Conservation (phyloP, 2,797 vertebrate species). For the Moxostoma hubbsi region DNA sequence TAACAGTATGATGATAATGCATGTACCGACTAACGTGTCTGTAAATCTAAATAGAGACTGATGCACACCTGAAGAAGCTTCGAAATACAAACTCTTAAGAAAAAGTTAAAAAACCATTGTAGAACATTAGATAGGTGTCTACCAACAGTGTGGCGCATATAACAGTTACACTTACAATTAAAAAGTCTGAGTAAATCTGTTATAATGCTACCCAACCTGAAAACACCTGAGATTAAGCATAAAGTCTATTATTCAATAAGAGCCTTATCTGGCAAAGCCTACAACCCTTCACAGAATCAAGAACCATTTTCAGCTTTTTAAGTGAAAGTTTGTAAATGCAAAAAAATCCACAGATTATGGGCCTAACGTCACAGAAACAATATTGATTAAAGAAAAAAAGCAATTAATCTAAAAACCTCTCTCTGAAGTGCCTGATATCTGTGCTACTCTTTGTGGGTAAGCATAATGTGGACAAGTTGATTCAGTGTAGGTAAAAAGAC, state of each 20-base stretch:
- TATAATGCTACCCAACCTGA: slow-evolving; percentile 55
- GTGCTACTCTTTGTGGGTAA: slow-evolving; percentile 25
- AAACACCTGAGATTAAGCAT: slow-evolving; percentile 58
- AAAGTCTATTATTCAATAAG: slow-evolving; percentile 61
- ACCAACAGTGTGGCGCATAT: slow-evolving; percentile 19
- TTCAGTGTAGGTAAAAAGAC: slow-evolving; percentile 23
- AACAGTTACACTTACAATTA: slow-evolving; percentile 30
- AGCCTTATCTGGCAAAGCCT: slow-evolving; percentile 59
- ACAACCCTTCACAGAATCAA: slow-evolving; percentile 27
- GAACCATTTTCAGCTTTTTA: slow-evolving; percentile 2
- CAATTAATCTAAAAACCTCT: not conserved
- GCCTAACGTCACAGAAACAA: not conserved
- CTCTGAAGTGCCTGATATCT: slow-evolving; percentile 1
- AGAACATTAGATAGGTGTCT: slow-evolving; percentile 55
- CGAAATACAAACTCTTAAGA: slow-evolving; percentile 72
- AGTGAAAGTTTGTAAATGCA: not conserved
- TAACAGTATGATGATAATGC: slow-evolving; percentile 53
- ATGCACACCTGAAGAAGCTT: slow-evolving; percentile 65
- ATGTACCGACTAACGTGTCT: slow-evolving; percentile 56
- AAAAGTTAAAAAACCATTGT: slow-evolving; percentile 63
- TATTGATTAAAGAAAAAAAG: not conserved
- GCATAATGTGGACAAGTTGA: not conserved
- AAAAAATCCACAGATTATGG: not conserved
- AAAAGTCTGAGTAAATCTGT: slow-evolving; percentile 22
- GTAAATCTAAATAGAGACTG: slow-evolving; percentile 64